A percentile compares a stretch with the other conserved stretches of the same genome.
Conservation (phyloP, 2,888 invertebrate genomes). For the Drosophila mimetica region DNA sequence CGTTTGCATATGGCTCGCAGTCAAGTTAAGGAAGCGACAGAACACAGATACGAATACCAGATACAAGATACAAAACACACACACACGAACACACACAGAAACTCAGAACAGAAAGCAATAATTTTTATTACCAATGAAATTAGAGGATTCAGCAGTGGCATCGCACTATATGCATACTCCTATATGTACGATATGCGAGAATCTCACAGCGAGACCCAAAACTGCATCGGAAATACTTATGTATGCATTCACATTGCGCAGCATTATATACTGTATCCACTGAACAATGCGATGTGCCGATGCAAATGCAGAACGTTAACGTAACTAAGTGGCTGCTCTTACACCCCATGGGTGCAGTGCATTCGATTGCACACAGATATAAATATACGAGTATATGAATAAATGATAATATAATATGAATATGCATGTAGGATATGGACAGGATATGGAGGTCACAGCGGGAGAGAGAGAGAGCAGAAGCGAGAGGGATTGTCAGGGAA, state of each 20-base stretch:
- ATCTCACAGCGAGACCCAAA: slow-evolving; percentile 17
- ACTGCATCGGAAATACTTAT: slow-evolving; percentile 45
- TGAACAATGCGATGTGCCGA: slow-evolving; percentile 23
- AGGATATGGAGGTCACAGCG: slow-evolving; percentile 29
- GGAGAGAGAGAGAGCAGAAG: slow-evolving; percentile 42
- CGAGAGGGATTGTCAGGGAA: slow-evolving; percentile 24
- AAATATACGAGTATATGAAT: slow-evolving; percentile 26
- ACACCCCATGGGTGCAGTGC: slow-evolving; percentile 74
- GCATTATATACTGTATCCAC: slow-evolving; percentile 32
- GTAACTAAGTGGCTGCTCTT: slow-evolving; percentile 65
- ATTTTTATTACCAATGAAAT: slow-evolving; percentile 68
- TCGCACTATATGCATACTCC: slow-evolving; percentile 56
- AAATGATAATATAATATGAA: slow-evolving; percentile 29
- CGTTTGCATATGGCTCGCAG: slow-evolving; percentile 77
- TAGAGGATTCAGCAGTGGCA: slow-evolving; percentile 71
- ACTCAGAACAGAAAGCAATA: slow-evolving; percentile 68
- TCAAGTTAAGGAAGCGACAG: slow-evolving; percentile 58
- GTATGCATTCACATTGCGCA: slow-evolving; percentile 22
- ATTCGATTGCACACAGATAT: slow-evolving; percentile 56
- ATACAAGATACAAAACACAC: slow-evolving; percentile 23
- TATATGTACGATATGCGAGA: slow-evolving; percentile 19
- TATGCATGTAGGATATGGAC: slow-evolving; percentile 52
- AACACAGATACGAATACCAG: slow-evolving; percentile 21
- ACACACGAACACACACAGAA: slow-evolving; percentile 36
- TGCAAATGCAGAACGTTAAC: slow-evolving; percentile 32